These are phyloP conservation scores for Pollachius pollachius DNA, from an alignment of 2,113 vertebrate species.

Conservation along the genomic window DNA sequence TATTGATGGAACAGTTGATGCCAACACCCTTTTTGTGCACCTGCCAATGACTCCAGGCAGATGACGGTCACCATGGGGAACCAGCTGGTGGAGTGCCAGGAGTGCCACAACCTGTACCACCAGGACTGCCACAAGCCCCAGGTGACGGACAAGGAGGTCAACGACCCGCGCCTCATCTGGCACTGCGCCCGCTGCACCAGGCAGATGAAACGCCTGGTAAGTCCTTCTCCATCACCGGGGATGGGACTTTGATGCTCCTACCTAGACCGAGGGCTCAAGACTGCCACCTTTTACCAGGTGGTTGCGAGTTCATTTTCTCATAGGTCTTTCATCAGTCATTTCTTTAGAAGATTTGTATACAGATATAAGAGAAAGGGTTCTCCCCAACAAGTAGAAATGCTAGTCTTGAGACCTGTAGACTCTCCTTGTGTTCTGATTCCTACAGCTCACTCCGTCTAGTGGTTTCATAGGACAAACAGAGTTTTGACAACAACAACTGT, in stretches of 20 bases:
- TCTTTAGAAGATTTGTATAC: too few species aligned
- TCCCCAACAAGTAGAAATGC: too few species aligned
- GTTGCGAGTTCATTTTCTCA: too few species aligned
- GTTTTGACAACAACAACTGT: too few species aligned
- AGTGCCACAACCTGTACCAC: conserved; percentile 98
- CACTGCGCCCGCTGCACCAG: conserved; percentile 96
- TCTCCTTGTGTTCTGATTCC: not conserved
- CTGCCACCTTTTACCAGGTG: too few species aligned
- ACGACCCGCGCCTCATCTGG: conserved; percentile 96
- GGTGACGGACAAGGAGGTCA: conserved; percentile 98
- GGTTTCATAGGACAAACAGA: too few species aligned
- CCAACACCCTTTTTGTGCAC: not conserved
- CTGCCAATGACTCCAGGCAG: conserved; percentile 75
- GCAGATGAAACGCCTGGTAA: conserved; percentile 98
- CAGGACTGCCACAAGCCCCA: conserved; percentile 98
- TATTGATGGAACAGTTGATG: too few species aligned
- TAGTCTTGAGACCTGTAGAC: too few species aligned
- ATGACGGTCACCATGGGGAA: conserved; percentile 97
- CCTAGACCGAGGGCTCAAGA: too few species aligned
- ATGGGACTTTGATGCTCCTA: too few species aligned
- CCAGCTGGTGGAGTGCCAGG: conserved; percentile 96
- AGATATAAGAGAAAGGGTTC: too few species aligned
- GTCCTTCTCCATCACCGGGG: conserved; percentile 24
- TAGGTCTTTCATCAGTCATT: too few species aligned
- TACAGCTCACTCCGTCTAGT: not conserved